phyloP scores from a whole-genome alignment of 2,888 invertebrate species.

The Lasioglossum calceatum region DNA sequence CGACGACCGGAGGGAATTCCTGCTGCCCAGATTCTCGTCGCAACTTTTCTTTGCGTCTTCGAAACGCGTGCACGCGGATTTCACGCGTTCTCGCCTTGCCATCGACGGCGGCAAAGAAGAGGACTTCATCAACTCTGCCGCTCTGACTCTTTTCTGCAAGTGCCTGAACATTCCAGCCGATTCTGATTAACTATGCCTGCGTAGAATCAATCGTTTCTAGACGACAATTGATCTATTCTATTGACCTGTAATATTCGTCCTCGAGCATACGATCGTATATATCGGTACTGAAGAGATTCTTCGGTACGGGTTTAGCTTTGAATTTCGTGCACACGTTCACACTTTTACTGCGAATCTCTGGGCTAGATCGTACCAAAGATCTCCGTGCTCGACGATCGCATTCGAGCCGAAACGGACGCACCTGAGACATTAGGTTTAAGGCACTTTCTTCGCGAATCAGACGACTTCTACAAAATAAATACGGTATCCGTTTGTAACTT shows the following conservation, averaged over 20 bases:
- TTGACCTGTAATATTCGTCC: conserved; percentile 89
- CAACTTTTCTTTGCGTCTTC: conserved; percentile 63
- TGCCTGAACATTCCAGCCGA: conserved; percentile 63
- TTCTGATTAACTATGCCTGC: neutral
- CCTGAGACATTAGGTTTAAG: conserved; percentile 81
- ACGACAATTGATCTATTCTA: neutral
- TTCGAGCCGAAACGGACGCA: conserved; percentile 82
- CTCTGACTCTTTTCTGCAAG: conserved; percentile 88
- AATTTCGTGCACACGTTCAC: conserved; percentile 81
- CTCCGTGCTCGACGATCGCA: conserved; percentile 81
- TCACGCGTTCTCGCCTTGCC: conserved; percentile 87
- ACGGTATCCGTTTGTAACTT: neutral
- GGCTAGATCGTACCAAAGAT: conserved; percentile 80
- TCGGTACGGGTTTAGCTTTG: conserved; percentile 89
- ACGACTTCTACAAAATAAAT: conserved; percentile 76
- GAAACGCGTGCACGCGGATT: conserved; percentile 69
- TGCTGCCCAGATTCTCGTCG: conserved; percentile 31
- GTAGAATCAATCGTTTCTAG: neutral
- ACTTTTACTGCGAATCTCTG: conserved; percentile 77
- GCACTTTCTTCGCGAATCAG: conserved; percentile 81
- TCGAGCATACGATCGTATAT: conserved; percentile 90
- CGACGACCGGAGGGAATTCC: conserved; percentile 26
- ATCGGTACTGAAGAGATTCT: conserved; percentile 89
- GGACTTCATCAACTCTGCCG: conserved; percentile 89
- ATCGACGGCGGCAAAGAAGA: conserved; percentile 89